Evolutionary conservation across 64 coral and sea anemone genomes (phyloP).

Genomic region (Hydrozoanthus tunicans): DNA sequence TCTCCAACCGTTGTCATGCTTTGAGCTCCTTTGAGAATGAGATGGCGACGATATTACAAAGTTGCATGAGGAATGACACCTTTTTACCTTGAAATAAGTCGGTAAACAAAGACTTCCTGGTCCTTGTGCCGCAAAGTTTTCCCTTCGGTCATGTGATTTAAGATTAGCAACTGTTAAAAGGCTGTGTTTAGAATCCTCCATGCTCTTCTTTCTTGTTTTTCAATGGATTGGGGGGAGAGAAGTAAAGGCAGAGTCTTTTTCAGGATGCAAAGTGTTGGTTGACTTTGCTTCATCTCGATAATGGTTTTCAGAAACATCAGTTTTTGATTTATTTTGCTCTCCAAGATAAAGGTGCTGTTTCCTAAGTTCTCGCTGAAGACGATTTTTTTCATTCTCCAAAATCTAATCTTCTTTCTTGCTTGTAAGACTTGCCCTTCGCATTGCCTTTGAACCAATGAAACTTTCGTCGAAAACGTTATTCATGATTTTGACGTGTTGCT

Average conservation of each 20-base stretch:
- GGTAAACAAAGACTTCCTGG: background rate
- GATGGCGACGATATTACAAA: too few species aligned
- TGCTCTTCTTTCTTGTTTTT: background rate
- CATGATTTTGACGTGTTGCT: too few species aligned
- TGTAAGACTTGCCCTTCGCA: background rate
- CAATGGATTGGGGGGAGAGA: background rate
- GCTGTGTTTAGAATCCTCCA: background rate
- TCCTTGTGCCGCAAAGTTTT: background rate
- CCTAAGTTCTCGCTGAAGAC: background rate
- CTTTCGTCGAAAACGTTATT: background rate
- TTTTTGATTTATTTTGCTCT: background rate
- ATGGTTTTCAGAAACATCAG: background rate
- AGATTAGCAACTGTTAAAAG: background rate
- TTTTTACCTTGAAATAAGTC: background rate
- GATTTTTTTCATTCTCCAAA: background rate
- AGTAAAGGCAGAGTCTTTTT: background rate
- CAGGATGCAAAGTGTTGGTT: background rate
- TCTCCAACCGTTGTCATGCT: background rate
- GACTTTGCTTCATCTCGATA: background rate
- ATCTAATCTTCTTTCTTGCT: background rate
- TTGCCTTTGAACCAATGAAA: background rate
- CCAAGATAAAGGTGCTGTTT: background rate
- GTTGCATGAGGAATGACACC: too few species aligned
- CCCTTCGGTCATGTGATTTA: background rate
- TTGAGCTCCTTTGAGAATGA: background rate